Evolutionary conservation across 2,797 vertebrate genomes (phyloP), one percentile per base, ranked within the genome.

Genomic region (Sebastolobus altivelis): DNA sequence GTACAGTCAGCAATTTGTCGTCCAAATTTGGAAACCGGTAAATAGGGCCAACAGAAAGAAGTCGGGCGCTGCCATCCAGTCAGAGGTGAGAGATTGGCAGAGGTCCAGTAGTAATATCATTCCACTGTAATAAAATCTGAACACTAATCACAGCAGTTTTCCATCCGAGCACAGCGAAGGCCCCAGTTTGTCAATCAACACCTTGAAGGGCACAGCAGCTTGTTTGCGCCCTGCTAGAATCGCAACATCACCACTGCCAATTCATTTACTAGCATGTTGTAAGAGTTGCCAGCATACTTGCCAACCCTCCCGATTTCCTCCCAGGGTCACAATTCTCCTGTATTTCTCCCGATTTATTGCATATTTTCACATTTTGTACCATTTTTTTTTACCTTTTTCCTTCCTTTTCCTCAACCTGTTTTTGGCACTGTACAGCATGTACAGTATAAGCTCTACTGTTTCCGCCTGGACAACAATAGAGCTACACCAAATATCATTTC

Each of bases 51-150:
- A 33, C 25, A 33, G 38, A 43, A 63, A 75, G 31, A 62, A 38
- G 52, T 70, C 2, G 14, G 20, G 46, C 6, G 33, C 8, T 67
- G 56, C 38, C 29, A 55, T 37, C 22, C 33, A 55, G 13, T 56
- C 33, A 18, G 49, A 22, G 31, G 49, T 25, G 56, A 77, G 27
- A 31, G 59, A 58, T 31, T 66, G 78, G 63, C 43, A 46, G 38
- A 69, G 35, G 25, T 55, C 46, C 62, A 46, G 31, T 8, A 4
- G 18, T 72, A 22, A 56, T 22, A 35, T 61, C 29, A 59, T 31
- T 35, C n/a, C 31, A 29, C 54, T 65, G 20, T 43, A 63, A 73
- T 66, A 59, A 62, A 73, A 74, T 43, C 7, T 54, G 12, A 80
- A 27, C 27, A 33, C n/a, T 61, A 65, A 73, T 70, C 35, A 13